phyloP scores from a whole-genome alignment of 37 sponge, comb jelly and placozoan genomes.

The Ephydatia muelleri region DNA sequence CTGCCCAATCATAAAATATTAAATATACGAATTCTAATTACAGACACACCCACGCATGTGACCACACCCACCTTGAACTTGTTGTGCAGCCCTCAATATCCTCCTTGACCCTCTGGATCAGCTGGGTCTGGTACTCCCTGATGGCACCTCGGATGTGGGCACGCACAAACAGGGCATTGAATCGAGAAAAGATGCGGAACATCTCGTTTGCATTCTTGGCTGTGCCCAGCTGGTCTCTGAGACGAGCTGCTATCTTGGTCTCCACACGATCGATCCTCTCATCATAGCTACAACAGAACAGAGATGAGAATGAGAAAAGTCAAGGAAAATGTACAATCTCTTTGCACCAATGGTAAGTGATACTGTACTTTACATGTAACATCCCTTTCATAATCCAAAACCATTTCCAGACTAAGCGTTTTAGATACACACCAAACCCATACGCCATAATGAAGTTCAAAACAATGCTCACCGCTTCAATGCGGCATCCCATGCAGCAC shows the following conservation, averaged over 20 bases:
- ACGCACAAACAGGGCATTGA: constrained; percentile 97
- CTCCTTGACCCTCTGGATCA: constrained; percentile 98
- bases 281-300: constrained; percentile 72
- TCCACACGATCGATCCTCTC: constrained; percentile 97
- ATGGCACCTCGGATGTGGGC: constrained; percentile 98
- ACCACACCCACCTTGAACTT: constrained; percentile 89
- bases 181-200: constrained; percentile 98
- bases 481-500: constrained; percentile 92
- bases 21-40: no score
- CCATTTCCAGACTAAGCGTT: background rate
- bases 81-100: constrained; percentile 97
- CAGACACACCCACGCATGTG: background rate
- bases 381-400: no score
- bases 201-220: constrained; percentile 99
- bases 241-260: constrained; percentile 92
- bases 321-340: no score
- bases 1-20: no score
- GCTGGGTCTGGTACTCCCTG: constrained; percentile 97
- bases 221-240: constrained; percentile 98
- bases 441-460: background rate
- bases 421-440: no score
- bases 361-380: no score
- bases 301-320: background rate
- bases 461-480: constrained; percentile 73
- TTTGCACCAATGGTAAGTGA: no score